Evolutionary conservation across 2,113 vertebrate genomes (phyloP), one percentile per base, ranked within the genome.

Genomic region (Anguilla japonica): DNA sequence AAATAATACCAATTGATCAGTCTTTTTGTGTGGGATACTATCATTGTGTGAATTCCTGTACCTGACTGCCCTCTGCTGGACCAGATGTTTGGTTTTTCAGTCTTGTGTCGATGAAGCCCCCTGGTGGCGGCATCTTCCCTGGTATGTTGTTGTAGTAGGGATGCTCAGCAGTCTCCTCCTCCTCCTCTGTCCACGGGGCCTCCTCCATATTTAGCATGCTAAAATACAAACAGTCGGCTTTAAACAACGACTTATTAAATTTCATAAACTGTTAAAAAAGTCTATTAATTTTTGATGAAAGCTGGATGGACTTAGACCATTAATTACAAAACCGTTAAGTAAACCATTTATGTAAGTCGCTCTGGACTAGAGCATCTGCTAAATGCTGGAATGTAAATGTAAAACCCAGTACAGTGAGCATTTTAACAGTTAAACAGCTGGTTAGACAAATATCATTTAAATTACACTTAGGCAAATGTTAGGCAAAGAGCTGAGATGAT

Each of bases 151-250:
- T 99, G 89, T 99, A 99, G 91, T 99, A 99, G 0, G 96, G 96
- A 90, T 97, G 97, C 46, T 98, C 98, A 0, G 94, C 86, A 39
- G 93, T 82, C 2, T 97, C 95, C 0, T 95, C 96, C 6, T 98
- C 97, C 90, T 99, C 98, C 88, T 98, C 97, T 0, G 92, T 95
- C 98, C 97, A 98, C 0, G 90, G 90, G 0, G 97, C 95, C 86
- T 99, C 98, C 89, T 98, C 98, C 92, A 98, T 95, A 93, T 97
- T 99, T 92, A 98, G 95, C 92, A 97, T 96, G 92, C 98, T 99
- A 88, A 3, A 9, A 56, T 34, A 71, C 85, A 85, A n/a, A 86
- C 46, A 41, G 11, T 18, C 40, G 3, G 14, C 63, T 53, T 22
- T 29, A 41, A 71, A 15, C 57, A 43, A 83, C 53, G n/a, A 6